Conservation (phyloP, 2,797 vertebrate genomes). For the Peromyscus eremicus region DNA sequence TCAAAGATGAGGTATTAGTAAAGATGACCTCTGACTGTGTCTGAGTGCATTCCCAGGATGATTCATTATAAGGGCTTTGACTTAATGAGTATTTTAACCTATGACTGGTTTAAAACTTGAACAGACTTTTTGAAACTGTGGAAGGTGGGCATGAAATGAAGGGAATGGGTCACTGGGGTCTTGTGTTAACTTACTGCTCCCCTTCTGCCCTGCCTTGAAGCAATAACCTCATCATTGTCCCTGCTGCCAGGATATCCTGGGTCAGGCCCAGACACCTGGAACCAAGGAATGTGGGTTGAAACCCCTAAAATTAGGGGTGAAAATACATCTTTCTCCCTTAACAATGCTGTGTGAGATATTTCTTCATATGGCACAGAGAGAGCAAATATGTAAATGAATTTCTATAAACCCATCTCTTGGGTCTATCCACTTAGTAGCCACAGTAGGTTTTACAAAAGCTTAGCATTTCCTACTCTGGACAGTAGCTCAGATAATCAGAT, state of each 20-base stretch:
- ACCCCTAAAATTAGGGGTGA: not conserved
- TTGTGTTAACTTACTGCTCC: not conserved
- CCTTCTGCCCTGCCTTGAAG: not conserved
- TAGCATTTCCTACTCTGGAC: not conserved
- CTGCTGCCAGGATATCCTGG: not conserved
- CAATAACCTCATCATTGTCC: not conserved
- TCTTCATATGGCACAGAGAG: not conserved
- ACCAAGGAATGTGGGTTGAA: not conserved
- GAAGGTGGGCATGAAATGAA: not conserved
- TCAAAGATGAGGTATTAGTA: not conserved
- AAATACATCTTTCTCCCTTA: not conserved
- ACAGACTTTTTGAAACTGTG: not conserved
- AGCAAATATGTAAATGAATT: not conserved
- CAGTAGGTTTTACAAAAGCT: constrained; percentile 29
- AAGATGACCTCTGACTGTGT: not conserved
- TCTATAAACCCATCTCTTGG: constrained; percentile 7
- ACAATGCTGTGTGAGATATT: not conserved
- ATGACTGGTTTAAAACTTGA: too few species aligned
- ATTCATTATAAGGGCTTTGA: not conserved
- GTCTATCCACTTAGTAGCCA: not conserved
- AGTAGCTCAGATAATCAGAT: constrained; percentile 6
- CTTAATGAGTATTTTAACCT: not conserved
- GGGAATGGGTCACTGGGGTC: not conserved
- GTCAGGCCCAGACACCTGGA: not conserved
- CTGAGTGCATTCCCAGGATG: not conserved